Base-by-base conservation (phyloP, 2,888 invertebrate genomes). In the Amphipoea lucens region DNA sequence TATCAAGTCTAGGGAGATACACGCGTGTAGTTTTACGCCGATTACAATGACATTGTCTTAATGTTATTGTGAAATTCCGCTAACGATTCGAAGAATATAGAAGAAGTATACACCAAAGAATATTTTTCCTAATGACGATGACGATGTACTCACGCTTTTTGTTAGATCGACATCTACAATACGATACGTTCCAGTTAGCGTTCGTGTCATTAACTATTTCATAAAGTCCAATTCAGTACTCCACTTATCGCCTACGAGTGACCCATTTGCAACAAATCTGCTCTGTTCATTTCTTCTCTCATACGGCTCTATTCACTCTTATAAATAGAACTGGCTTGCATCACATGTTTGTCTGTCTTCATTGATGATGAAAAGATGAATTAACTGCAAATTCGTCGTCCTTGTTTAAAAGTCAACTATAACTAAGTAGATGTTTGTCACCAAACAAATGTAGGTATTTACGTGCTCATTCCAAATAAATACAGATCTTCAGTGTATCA, bases 1-100 rank as follows among this genome's bases (percentile, higher is more conserved):
- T 87, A 88, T 84, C 82, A 79, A 60, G 67, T 77, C 36, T 40
- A 73, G 74, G 62, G 75, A 87, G 79, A 87, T 83, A 88, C 71
- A 65, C 40, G 66, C 71, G 73, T 82, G 66, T 84, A 62, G 69
- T 81, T 72, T 45, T 70, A 73, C 62, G 76, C 77, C 74, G 75
- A 79, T 81, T 79, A 77, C 60, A 74, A 76, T 76, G 76, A 42
- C 42, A 74, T 51, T 69, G 45, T 67, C 45, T 77, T 73, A 65
- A 45, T 20, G 14, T 63, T 20, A 20, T 1, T 65, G 20, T 82
- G 51, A 74, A 80, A 45, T 51, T 9, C 40, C 17, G 17, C 29
- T n/a, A 23, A 29, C 2, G 17, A 40, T 79, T 78, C 1, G 14
- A 65, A n/a, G 11, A 57, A 79, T 48, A 40, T 23, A 65, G 20